Conservation (phyloP, 92 coral and sea anemone species). For the Micromussa lordhowensis region DNA sequence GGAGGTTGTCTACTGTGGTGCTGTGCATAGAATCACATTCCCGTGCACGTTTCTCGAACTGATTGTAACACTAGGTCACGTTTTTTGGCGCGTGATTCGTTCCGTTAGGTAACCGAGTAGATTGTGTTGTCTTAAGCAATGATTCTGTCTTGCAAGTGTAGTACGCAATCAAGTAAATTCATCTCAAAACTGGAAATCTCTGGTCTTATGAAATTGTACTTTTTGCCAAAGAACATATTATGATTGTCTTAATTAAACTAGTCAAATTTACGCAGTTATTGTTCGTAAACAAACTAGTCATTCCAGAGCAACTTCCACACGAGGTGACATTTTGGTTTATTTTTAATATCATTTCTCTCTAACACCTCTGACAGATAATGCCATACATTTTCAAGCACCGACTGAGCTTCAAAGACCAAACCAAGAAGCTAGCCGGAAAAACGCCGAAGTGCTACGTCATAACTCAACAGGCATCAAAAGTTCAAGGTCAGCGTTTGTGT, state of each 20-base stretch:
- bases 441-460: background rate
- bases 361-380: background rate
- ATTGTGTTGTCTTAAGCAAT: no score
- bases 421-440: slow-evolving; percentile 2
- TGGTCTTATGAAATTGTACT: background rate
- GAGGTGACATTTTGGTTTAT: no score
- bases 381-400: background rate
- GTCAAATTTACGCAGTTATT: no score
- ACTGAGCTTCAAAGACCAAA: background rate
- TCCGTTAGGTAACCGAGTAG: no score
- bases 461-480: background rate
- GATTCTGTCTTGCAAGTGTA: background rate
- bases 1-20: background rate
- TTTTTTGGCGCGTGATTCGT: background rate
- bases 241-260: no score
- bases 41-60: background rate
- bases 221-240: background rate
- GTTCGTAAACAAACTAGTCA: no score
- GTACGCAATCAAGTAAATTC: background rate
- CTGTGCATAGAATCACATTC: background rate
- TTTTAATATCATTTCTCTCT: background rate
- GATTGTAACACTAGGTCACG: background rate
- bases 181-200: background rate
- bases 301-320: no score
- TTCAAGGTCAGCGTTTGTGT: slow-evolving; percentile 10